Percentiles rank a stretch among this genome's conserved stretches.
Evolutionary conservation across 2,113 vertebrate species (phyloP).

Genomic region (Epinephelus fuscoguttatus): DNA sequence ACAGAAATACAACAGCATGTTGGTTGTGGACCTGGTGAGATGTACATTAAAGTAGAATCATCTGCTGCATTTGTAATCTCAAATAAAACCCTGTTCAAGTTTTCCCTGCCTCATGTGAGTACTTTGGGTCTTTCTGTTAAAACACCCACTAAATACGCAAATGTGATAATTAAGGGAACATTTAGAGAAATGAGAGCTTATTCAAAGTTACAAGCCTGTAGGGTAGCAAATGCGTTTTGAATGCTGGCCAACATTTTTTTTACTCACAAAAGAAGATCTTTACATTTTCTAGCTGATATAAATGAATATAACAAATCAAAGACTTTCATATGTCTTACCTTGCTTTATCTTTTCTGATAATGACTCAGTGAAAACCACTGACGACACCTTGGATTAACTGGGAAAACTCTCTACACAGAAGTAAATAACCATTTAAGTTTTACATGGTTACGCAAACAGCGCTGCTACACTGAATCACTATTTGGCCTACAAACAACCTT

Average conservation of each 20-base stretch:
- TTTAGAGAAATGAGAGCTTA: neutral
- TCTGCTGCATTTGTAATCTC: too few species aligned
- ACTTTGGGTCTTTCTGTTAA: too few species aligned
- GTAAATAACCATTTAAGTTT: neutral
- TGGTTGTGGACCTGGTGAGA: too few species aligned
- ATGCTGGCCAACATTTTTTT: neutral
- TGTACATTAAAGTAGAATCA: too few species aligned
- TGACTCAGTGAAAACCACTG: neutral
- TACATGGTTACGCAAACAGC: neutral
- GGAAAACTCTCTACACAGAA: too few species aligned
- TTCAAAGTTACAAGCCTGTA: neutral
- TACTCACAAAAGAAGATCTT: neutral
- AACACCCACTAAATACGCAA: too few species aligned
- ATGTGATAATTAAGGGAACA: neutral
- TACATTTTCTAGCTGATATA: neutral
- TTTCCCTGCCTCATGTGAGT: too few species aligned
- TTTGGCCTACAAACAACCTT: slow-evolving; percentile 18
- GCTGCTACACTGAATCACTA: neutral
- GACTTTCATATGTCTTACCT: too few species aligned
- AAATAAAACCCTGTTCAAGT: too few species aligned
- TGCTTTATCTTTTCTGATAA: neutral
- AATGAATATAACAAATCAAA: neutral
- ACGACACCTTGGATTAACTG: neutral
- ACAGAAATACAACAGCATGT: too few species aligned
- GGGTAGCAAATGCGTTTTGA: neutral